A percentile compares a stretch with the other conserved stretches of the same genome.
These are phyloP conservation scores for Hypolimnas misippus DNA, from an alignment of 2,888 invertebrate genomes.

Conservation along the genomic window DNA sequence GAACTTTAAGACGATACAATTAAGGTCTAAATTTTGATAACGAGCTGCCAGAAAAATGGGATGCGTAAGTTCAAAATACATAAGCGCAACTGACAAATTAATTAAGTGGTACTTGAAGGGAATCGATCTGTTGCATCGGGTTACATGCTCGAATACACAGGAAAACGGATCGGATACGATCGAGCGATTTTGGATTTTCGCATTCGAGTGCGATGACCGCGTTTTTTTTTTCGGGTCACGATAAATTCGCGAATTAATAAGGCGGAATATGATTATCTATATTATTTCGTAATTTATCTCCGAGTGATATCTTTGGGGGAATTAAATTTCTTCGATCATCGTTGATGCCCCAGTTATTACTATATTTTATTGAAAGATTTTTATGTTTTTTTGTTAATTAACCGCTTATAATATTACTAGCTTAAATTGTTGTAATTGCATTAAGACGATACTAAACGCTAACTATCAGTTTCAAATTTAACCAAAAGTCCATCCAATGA, in stretches of 20 bases:
- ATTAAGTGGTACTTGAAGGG: slow-evolving; percentile 69
- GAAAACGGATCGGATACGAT: slow-evolving; percentile 41
- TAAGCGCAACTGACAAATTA: slow-evolving; percentile 64
- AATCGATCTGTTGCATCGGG: slow-evolving; percentile 72
- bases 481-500: neutral
- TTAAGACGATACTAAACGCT: too few species aligned
- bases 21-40: slow-evolving; percentile 33
- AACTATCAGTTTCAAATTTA: neutral
- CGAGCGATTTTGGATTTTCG: slow-evolving; percentile 39
- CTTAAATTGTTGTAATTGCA: too few species aligned
- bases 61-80: slow-evolving; percentile 45
- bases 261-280: slow-evolving; percentile 20
- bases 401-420: too few species aligned
- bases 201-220: slow-evolving; percentile 41
- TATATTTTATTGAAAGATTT: neutral
- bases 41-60: slow-evolving; percentile 26
- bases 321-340: slow-evolving; percentile 3
- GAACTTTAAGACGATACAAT: slow-evolving; percentile 4
- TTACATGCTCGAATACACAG: slow-evolving; percentile 65
- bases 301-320: slow-evolving; percentile 2
- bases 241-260: slow-evolving; percentile 22
- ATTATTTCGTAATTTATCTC: slow-evolving; percentile 14
- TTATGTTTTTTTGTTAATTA: neutral
- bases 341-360: neutral
- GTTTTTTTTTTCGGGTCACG: slow-evolving; percentile 31